Conservation (phyloP, 2,888 invertebrate species). For the Agrochola litura region DNA sequence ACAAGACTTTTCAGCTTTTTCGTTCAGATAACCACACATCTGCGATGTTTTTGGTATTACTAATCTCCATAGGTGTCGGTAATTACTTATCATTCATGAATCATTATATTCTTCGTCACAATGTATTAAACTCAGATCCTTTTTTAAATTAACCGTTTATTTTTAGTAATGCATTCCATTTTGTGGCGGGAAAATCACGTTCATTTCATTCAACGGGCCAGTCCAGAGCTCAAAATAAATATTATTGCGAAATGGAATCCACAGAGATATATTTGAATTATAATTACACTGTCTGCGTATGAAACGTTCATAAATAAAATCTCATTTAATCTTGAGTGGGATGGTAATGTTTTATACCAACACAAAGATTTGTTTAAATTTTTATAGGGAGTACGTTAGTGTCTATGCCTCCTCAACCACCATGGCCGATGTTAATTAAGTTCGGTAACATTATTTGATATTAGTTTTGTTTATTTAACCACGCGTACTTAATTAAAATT, state of each 20-base stretch:
- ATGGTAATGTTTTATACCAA: neutral
- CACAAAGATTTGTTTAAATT: constrained; percentile 4
- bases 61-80: neutral
- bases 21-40: neutral
- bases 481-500: too few species aligned
- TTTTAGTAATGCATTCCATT: constrained; percentile 47
- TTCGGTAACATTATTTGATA: too few species aligned
- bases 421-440: too few species aligned
- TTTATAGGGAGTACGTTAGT: neutral
- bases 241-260: constrained; percentile 30
- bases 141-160: constrained; percentile 19
- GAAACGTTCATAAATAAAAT: constrained; percentile 27
- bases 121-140: too few species aligned
- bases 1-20: neutral
- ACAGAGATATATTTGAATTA: constrained; percentile 22
- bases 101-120: too few species aligned
- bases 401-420: too few species aligned
- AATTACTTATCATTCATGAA: neutral
- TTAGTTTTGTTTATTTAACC: too few species aligned
- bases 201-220: constrained; percentile 8
- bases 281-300: constrained; percentile 20
- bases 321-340: constrained; percentile 23
- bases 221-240: constrained; percentile 40
- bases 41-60: neutral
- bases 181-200: constrained; percentile 37